These are phyloP conservation scores for Hyperoplus immaculatus DNA, from an alignment of 2,797 vertebrate species.

Conservation along the genomic window DNA sequence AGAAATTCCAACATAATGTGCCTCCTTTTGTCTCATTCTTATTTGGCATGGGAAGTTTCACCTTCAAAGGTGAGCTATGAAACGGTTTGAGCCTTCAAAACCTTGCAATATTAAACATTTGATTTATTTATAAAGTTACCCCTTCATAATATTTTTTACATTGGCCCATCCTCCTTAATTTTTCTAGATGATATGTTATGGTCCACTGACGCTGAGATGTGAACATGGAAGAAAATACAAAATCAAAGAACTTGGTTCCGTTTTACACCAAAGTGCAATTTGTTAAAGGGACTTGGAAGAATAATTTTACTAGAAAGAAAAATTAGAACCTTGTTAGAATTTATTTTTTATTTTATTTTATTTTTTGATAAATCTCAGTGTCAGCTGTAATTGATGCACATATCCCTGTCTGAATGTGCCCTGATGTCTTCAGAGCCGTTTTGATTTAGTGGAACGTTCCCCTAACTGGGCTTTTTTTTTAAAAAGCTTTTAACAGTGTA, in stretches of 20 bases:
- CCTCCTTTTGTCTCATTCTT: conserved; percentile 83
- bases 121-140: conserved; percentile 47
- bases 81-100: conserved; percentile 60
- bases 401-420: conserved; percentile 84
- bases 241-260: conserved; percentile 79
- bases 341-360: conserved; percentile 27
- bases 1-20: conserved; percentile 83
- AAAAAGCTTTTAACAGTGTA: conserved; percentile 74
- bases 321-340: conserved; percentile 53
- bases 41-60: conserved; percentile 65
- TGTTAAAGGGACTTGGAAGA: conserved; percentile 81
- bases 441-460: conserved; percentile 60
- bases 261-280: conserved; percentile 93
- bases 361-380: conserved; percentile 34
- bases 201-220: conserved; percentile 66
- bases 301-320: conserved; percentile 62
- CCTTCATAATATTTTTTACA: conserved; percentile 62
- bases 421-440: conserved; percentile 80
- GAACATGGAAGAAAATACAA: conserved; percentile 63
- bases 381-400: conserved; percentile 71
- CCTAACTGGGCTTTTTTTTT: conserved; percentile 62
- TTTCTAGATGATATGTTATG: conserved; percentile 58
- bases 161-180: conserved; percentile 72
- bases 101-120: conserved; percentile 68
- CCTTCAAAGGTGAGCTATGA: conserved; percentile 64